Base-by-base conservation (phyloP, 2,797 vertebrate species). In the Chloroceryle amazona region DNA sequence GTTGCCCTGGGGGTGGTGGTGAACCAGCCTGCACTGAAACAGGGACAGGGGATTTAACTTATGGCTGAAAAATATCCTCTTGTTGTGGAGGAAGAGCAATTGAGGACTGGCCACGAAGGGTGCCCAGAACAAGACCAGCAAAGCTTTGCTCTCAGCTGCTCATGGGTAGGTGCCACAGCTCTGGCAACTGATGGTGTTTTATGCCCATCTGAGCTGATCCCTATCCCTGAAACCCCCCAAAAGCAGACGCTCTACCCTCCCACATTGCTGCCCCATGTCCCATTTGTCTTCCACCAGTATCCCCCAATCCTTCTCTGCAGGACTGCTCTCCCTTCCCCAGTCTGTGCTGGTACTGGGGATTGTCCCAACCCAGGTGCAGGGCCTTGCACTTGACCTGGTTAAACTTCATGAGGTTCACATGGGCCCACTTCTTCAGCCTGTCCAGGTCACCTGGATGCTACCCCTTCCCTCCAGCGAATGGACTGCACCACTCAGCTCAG, bases 151-250 rank as follows among this genome's bases (percentile, higher is more conserved):
- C 44, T 19, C 41, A n/a, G 51, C 41, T 71, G 28, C 25, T 29
- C 5, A 1, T 13, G 10, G n/a, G 73, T 35, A 25, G 57, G 7
- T 86, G 60, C 33, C 46, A 46, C 1, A 3, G 52, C 68, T 70
- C 4, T 57, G 51, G 68, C 55, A 72, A 2, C 2, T 4, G 35
- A 8, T 83, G 42, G 9, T 46, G 20, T 23, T 73, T 82, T 54
- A 49, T 87, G 33, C 75, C 28, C 33, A 2, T 31, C 29, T 22
- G 25, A 55, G 42, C 55, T 20, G 11, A 7, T 58, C 12, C 31
- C 1, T 0, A 68, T 65, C 41, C 46, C 20, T 1, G 5, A 0
- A 26, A 21, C 9, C 19, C 11, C 11, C 33, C 10, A 9, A 42
- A 58, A 67, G n/a, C 41, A 70, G 1, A 51, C 29, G 22, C 6